A percentile compares a stretch with the other conserved stretches of the same genome.
Evolutionary conservation across 2,797 vertebrate genomes (phyloP).

Genomic region (Margarornis squamiger): DNA sequence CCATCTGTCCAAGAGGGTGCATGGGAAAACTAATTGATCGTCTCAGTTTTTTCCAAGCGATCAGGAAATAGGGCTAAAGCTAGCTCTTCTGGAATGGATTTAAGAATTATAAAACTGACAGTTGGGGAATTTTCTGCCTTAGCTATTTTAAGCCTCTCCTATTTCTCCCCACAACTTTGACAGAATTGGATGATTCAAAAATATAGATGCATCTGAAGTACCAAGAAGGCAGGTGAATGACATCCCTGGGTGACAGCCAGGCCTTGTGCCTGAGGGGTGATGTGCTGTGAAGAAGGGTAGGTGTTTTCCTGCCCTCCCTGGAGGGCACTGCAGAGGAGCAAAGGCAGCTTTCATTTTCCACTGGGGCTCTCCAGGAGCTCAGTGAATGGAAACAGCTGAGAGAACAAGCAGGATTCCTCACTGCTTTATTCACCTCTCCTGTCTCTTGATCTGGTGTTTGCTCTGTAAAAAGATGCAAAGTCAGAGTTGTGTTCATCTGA

Average conservation of each 20-base stretch:
- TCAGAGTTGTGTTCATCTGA: background rate
- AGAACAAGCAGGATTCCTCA: background rate
- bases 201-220: background rate
- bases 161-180: background rate
- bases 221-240: background rate
- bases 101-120: constrained; percentile 35
- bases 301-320: constrained; percentile 23
- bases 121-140: constrained; percentile 41
- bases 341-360: background rate
- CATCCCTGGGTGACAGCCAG: background rate
- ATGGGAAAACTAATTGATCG: constrained; percentile 53
- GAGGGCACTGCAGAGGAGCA: background rate
- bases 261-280: background rate
- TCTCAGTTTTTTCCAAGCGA: background rate
- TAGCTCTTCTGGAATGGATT: constrained; percentile 22
- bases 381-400: constrained; percentile 8
- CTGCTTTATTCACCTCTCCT: background rate
- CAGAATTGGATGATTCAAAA: background rate
- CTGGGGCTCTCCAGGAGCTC: background rate
- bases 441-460: rapidly evolving
- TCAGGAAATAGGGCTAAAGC: constrained; percentile 7
- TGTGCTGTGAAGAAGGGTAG: constrained; percentile 20
- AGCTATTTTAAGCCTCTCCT: background rate
- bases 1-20: constrained; percentile 69
- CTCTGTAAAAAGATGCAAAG: background rate